A percentile compares a stretch with the other conserved stretches of the same genome.
Evolutionary conservation across 2,888 invertebrate species (phyloP).

Genomic region (Brachypalpus laphriformis): DNA sequence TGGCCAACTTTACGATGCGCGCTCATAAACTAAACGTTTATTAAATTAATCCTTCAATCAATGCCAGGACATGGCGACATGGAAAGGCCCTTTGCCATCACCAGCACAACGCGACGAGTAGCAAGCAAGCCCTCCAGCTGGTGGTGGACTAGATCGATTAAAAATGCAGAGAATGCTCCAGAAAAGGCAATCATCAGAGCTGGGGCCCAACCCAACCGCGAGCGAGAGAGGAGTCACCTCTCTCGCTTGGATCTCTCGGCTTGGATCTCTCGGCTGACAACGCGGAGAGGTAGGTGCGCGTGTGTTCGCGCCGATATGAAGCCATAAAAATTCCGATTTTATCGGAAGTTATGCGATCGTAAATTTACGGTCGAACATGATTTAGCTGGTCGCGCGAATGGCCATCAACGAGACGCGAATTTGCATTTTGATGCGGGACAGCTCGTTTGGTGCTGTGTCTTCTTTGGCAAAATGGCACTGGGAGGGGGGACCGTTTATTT

Average conservation of each 20-base stretch:
- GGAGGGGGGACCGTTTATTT: conserved; percentile 30
- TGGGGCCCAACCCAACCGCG: conserved; percentile 23
- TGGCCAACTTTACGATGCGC: background rate
- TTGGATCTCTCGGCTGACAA: background rate
- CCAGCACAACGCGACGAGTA: too few species aligned
- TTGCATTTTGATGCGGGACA: conserved; percentile 67
- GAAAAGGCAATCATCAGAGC: conserved; percentile 29
- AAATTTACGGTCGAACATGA: conserved; percentile 70
- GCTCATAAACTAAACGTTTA: conserved; percentile 53
- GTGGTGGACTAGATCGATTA: conserved; percentile 48
- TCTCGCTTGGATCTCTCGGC: conserved; percentile 5
- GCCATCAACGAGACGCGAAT: conserved; percentile 47
- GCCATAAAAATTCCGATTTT: conserved; percentile 73
- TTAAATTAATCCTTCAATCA: conserved; percentile 50
- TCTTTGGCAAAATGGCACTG: conserved; percentile 56
- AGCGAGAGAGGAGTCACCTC: conserved; percentile 33
- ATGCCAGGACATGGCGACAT: conserved; percentile 14
- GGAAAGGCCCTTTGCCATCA: conserved; percentile 13
- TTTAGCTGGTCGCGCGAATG: conserved; percentile 59
- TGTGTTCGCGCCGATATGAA: conserved; percentile 65
- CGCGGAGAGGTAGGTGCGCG: background rate
- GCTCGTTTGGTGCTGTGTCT: conserved; percentile 30
- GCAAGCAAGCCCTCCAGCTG: conserved; percentile 17
- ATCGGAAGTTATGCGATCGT: conserved; percentile 73
- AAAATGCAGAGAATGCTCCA: conserved; percentile 40